Conservation (phyloP, 2,113 vertebrate species). For the Rousettus leschenaultii region DNA sequence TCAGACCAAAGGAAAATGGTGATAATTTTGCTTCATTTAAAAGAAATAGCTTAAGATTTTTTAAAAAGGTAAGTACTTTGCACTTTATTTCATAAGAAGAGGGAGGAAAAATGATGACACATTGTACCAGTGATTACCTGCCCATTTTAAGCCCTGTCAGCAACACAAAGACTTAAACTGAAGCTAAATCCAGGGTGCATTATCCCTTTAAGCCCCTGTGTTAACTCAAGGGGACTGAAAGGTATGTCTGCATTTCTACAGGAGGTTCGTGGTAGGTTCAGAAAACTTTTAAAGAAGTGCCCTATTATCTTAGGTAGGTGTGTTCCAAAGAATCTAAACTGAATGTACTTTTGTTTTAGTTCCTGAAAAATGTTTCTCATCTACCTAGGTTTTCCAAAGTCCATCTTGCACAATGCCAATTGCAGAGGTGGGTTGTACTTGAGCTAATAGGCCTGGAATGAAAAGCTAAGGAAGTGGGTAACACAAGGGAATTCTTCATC, state of each 20-base stretch:
- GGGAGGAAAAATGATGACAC: slow-evolving; percentile 55
- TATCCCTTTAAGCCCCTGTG: slow-evolving; percentile 62
- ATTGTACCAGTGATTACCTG: slow-evolving; percentile 66
- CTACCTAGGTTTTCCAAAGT: slow-evolving; percentile 16
- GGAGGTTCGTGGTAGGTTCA: slow-evolving; percentile 45
- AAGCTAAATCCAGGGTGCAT: slow-evolving; percentile 59
- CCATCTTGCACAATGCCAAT: slow-evolving; percentile 65
- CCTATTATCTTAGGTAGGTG: slow-evolving; percentile 62
- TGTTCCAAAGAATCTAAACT: slow-evolving; percentile 33
- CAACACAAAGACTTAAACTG: slow-evolving; percentile 61
- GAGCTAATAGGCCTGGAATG: slow-evolving; percentile 53
- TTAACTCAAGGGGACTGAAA: slow-evolving; percentile 68
- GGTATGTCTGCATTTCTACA: slow-evolving; percentile 55
- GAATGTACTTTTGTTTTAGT: slow-evolving; percentile 63
- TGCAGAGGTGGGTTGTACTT: slow-evolving; percentile 55
- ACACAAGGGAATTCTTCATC: slow-evolving; percentile 58
- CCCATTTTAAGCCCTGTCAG: slow-evolving; percentile 60
- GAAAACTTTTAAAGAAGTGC: slow-evolving; percentile 59
- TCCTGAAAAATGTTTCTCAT: slow-evolving; percentile 68
- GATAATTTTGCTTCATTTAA: slow-evolving; percentile 1
- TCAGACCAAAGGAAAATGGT: slow-evolving; percentile 9
- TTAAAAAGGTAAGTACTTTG: neutral
- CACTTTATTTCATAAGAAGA: slow-evolving; percentile 48
- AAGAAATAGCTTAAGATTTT: slow-evolving; percentile 38
- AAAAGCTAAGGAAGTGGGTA: slow-evolving; percentile 72